Evolutionary conservation across 2,113 vertebrate species (phyloP).

Genomic region (Rhadina sibilatrix): DNA sequence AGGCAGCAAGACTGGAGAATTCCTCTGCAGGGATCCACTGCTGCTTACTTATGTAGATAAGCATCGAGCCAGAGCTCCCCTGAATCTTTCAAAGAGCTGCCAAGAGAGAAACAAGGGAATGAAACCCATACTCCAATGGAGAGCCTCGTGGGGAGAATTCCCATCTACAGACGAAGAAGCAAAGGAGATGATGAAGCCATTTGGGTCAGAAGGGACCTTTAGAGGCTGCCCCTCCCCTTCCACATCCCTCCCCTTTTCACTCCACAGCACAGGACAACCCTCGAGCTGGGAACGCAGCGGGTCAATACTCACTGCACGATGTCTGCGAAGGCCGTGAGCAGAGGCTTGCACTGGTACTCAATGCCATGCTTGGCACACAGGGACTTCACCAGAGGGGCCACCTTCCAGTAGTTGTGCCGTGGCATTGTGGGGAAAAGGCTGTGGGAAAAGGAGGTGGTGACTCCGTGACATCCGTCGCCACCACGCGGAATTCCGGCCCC

Average conservation of each 20-base stretch:
- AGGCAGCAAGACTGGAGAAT: constrained; percentile 1
- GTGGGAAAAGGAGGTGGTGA: background rate
- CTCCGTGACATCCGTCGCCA: background rate
- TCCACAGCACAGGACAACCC: accelerated
- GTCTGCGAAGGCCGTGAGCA: constrained; percentile 74
- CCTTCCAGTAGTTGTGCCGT: constrained; percentile 78
- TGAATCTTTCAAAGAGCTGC: constrained; percentile 82
- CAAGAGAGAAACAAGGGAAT: background rate
- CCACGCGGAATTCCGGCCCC: background rate
- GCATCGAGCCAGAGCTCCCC: constrained; percentile 84
- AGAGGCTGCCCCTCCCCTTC: background rate
- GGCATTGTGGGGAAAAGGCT: constrained; percentile 83
- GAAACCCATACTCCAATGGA: background rate
- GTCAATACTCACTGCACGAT: constrained; percentile 74
- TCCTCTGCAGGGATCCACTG: background rate
- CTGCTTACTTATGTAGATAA: constrained; percentile 77
- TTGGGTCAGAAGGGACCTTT: background rate
- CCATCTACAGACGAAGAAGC: accelerated
- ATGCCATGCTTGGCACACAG: constrained; percentile 76
- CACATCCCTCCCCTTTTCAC: accelerated
- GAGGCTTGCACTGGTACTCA: constrained; percentile 71
- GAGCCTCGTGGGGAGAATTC: background rate
- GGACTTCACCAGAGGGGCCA: constrained; percentile 77
- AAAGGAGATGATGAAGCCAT: background rate
- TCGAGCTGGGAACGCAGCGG: accelerated